Evolutionary conservation across 2,888 invertebrate species (phyloP).

Genomic region (Ectemnius lituratus): DNA sequence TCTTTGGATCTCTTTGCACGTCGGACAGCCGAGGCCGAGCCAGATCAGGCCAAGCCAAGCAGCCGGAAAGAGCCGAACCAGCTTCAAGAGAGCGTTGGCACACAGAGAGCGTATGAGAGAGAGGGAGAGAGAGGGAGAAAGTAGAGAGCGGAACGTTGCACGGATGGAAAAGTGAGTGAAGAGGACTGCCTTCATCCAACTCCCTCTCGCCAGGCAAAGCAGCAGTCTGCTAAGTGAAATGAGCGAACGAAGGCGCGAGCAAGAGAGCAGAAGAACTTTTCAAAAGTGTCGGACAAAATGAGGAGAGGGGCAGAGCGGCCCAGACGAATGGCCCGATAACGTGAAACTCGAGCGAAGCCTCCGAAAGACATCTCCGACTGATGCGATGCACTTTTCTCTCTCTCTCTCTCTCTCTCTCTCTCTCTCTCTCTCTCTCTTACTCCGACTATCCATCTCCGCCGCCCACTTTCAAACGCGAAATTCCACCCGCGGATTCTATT

Average conservation of each 20-base stretch:
- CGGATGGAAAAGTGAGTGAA: background rate
- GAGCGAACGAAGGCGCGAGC: conserved; percentile 21
- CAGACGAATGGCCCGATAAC: conserved; percentile 61
- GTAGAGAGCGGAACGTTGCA: conserved; percentile 6
- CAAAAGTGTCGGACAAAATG: conserved; percentile 65
- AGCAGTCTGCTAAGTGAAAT: background rate
- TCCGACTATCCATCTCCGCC: conserved; percentile 36
- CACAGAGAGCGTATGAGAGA: conserved; percentile 9
- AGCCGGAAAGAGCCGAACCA: conserved; percentile 24
- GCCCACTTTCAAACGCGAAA: conserved; percentile 11
- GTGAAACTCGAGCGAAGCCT: conserved; percentile 44
- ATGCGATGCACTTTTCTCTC: conserved; percentile 48
- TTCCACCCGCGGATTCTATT: conserved; percentile 42
- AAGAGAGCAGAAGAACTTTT: conserved; percentile 58
- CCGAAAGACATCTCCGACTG: conserved; percentile 53
- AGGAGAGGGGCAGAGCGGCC: conserved; percentile 46
- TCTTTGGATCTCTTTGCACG: conserved; percentile 62
- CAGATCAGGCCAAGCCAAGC: conserved; percentile 58
- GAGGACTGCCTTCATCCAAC: conserved; percentile 9
- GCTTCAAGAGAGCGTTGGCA: conserved; percentile 35
- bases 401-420: conserved; percentile 19
- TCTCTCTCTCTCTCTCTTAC: conserved; percentile 25
- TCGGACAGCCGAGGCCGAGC: conserved; percentile 42
- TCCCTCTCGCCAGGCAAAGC: conserved; percentile 4
- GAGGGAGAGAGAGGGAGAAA: conserved; percentile 34